A percentile compares a stretch with the other conserved stretches of the same genome.
Conservation (phyloP, 2,888 invertebrate genomes). For the Carabus problematicus region DNA sequence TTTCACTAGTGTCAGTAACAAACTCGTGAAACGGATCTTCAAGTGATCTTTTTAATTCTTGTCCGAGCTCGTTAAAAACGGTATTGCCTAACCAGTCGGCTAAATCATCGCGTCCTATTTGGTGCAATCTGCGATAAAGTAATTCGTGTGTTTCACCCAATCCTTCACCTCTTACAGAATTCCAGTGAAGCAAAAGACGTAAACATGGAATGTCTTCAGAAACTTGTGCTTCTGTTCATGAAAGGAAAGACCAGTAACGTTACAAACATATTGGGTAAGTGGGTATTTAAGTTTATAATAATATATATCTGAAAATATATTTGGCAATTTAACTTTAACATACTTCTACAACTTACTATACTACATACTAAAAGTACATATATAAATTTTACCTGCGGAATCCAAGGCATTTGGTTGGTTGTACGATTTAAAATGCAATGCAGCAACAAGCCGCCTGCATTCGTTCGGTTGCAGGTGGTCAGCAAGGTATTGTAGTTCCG, state of each 20-base stretch:
- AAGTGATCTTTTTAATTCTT: slow-evolving; percentile 57
- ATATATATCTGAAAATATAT: slow-evolving; percentile 14
- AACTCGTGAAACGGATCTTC: slow-evolving; percentile 51
- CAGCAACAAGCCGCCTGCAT: slow-evolving; percentile 66
- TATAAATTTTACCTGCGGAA: slow-evolving; percentile 55
- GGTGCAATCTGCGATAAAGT: slow-evolving; percentile 64
- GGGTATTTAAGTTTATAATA: slow-evolving; percentile 7
- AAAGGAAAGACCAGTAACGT: background rate
- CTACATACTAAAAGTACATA: background rate
- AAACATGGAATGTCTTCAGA: slow-evolving; percentile 64
- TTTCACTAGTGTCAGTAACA: slow-evolving; percentile 38
- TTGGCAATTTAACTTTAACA: too few relatives aligned
- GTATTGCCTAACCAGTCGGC: slow-evolving; percentile 69
- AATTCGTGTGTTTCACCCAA: slow-evolving; percentile 65
- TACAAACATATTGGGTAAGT: background rate
- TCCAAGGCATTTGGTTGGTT: slow-evolving; percentile 59
- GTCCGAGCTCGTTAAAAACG: slow-evolving; percentile 64
- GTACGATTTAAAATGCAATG: slow-evolving; percentile 63
- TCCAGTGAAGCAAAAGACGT: slow-evolving; percentile 67
- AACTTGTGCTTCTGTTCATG: slow-evolving; percentile 57
- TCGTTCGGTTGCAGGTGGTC: slow-evolving; percentile 64
- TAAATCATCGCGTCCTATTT: slow-evolving; percentile 64
- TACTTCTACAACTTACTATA: background rate
- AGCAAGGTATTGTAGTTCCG: slow-evolving; percentile 63
- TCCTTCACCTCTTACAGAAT: slow-evolving; percentile 61